A percentile compares a stretch with the other conserved stretches of the same genome.
Conservation (phyloP, 2,888 invertebrate genomes). For the Hyposoter dolosus region DNA sequence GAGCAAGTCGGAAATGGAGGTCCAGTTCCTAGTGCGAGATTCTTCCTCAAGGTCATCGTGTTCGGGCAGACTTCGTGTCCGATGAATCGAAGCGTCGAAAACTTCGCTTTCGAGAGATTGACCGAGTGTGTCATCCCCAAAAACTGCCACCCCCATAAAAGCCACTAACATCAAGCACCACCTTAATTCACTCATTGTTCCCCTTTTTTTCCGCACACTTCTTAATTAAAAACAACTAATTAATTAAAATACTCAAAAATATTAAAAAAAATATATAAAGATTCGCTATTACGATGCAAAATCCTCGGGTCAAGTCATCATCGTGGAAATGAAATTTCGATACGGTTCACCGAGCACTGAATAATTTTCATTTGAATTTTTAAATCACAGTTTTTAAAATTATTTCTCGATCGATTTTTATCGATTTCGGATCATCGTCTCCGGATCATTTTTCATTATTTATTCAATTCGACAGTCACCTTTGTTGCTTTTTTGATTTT, state of each 20-base stretch:
- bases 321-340: constrained; percentile 23
- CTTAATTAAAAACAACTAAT: neutral
- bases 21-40: constrained; percentile 75
- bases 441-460: neutral
- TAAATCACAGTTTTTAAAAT: constrained; percentile 1
- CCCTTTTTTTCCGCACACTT: neutral
- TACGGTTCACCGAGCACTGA: constrained; percentile 27
- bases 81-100: constrained; percentile 67
- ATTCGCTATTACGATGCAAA: neutral
- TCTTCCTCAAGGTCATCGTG: constrained; percentile 58
- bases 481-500: neutral
- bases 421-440: constrained; percentile 10
- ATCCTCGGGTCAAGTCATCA: constrained; percentile 51
- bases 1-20: constrained; percentile 78
- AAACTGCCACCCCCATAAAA: constrained; percentile 26
- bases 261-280: neutral
- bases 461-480: neutral
- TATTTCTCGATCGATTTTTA: neutral
- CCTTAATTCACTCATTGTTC: constrained; percentile 65
- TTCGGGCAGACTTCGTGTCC: constrained; percentile 74
- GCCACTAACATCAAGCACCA: constrained; percentile 59
- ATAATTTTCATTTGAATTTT: neutral
- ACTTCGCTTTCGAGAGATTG: constrained; percentile 35
- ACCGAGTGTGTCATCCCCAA: constrained; percentile 38
- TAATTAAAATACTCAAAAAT: neutral